Evolutionary conservation across 2,888 invertebrate species (phyloP).

Genomic region (Torymus texanus): DNA sequence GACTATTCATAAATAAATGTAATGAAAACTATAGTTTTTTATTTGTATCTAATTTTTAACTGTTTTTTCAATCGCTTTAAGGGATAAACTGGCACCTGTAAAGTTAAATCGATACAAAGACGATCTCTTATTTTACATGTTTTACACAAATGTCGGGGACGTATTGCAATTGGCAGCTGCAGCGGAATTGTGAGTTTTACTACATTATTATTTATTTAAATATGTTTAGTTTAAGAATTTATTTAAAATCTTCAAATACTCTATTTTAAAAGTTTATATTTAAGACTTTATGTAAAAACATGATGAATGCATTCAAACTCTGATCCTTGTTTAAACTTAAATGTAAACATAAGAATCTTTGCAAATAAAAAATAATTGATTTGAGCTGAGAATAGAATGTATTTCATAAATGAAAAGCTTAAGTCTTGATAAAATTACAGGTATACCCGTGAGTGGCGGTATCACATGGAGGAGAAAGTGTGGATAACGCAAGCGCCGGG

Average conservation of each 20-base stretch:
- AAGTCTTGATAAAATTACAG: conserved; percentile 76
- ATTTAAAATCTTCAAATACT: no score
- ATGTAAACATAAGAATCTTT: no score
- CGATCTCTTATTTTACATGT: conserved; percentile 98
- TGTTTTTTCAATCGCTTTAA: conserved; percentile 70
- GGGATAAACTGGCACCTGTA: conserved; percentile 95
- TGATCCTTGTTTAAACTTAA: no score
- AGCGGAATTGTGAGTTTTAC: conserved; percentile 90
- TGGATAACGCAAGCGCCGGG: conserved; percentile 99
- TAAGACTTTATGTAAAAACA: no score
- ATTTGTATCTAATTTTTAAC: conserved; percentile 25
- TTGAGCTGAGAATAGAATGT: no score
- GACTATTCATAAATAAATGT: conserved; percentile 44
- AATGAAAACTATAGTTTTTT: conserved; percentile 1
- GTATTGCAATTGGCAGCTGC: conserved; percentile 98
- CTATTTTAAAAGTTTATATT: no score
- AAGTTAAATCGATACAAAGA: conserved; percentile 98
- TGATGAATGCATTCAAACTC: no score
- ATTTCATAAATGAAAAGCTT: background rate
- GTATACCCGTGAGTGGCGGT: conserved; percentile 99
- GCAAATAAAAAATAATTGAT: no score
- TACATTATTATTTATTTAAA: no score
- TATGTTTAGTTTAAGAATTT: no score
- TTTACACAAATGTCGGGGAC: conserved; percentile 99
- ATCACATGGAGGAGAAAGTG: conserved; percentile 98